Evolutionary conservation across 2,797 vertebrate species (phyloP).

Genomic region (Delichon dasypus): DNA sequence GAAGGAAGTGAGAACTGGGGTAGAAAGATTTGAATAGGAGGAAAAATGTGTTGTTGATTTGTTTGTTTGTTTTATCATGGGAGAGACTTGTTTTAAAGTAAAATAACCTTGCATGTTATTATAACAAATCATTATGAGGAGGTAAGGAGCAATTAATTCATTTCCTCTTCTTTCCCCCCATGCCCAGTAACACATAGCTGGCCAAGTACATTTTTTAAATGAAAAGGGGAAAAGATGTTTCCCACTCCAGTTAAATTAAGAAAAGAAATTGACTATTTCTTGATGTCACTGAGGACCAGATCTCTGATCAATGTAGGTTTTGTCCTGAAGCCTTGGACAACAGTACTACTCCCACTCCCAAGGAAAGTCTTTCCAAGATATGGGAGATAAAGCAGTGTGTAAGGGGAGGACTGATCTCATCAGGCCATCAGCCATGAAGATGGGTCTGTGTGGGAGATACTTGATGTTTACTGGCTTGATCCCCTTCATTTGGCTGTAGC

Average conservation of each 20-base stretch:
- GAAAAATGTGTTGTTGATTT: rapidly evolving
- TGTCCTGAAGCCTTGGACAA: neutral
- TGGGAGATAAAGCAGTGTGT: neutral
- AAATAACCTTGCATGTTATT: neutral
- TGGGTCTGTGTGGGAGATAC: neutral
- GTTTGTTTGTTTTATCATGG: neutral
- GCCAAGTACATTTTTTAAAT: neutral
- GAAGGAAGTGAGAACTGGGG: neutral
- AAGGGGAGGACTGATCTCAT: neutral
- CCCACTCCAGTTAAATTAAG: neutral
- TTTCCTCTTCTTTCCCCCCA: neutral
- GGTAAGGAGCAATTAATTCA: neutral
- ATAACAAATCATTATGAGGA: neutral
- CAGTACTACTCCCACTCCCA: neutral
- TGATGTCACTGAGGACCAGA: neutral
- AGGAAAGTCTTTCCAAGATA: neutral
- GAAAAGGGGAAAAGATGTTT: neutral
- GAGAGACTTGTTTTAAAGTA: neutral
- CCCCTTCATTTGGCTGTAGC: neutral
- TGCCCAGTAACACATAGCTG: neutral
- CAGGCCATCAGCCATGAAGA: neutral
- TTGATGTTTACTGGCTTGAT: neutral
- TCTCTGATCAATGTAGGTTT: neutral
- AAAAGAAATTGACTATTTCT: neutral
- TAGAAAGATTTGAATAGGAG: neutral